Conservation (phyloP, 2,797 vertebrate genomes). For the Podarcis siculus region DNA sequence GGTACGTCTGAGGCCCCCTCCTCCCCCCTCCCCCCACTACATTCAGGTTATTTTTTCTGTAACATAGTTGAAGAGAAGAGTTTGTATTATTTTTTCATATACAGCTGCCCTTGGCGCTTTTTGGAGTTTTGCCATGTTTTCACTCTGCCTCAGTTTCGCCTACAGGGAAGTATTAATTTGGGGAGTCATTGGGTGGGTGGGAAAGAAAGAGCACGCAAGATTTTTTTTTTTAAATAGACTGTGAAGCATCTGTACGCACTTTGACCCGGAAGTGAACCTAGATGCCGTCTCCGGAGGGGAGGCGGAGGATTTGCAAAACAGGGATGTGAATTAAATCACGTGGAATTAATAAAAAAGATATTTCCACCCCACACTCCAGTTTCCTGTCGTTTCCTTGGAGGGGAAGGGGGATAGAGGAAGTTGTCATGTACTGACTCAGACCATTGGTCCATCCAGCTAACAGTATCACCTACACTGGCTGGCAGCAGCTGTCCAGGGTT, state of each 20-base stretch:
- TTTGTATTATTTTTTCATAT: conserved; percentile 84
- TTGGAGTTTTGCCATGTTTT: conserved; percentile 64
- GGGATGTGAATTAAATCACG: conserved; percentile 66
- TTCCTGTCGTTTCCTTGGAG: conserved; percentile 44
- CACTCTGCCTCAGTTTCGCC: conserved; percentile 80
- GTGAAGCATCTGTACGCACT: conserved; percentile 80
- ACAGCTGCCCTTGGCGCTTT: conserved; percentile 61
- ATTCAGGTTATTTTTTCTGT: conserved; percentile 80
- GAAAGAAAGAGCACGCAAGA: too few relatives aligned
- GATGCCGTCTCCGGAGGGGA: conserved; percentile 50
- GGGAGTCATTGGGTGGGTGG: not conserved
- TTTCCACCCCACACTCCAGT: conserved; percentile 52
- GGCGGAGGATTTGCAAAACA: conserved; percentile 57
- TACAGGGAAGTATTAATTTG: conserved; percentile 67
- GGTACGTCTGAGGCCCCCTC: conserved; percentile 48
- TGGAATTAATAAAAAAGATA: conserved; percentile 66
- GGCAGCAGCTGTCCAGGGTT: too few relatives aligned
- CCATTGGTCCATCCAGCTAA: too few relatives aligned
- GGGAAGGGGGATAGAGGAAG: too few relatives aligned
- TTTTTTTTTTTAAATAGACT: conserved; percentile 57
- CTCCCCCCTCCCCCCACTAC: conserved; percentile 55
- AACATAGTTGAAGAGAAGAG: conserved; percentile 83
- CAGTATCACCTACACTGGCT: too few relatives aligned
- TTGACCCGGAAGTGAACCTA: conserved; percentile 72
- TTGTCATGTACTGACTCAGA: too few relatives aligned